Base-by-base conservation (phyloP, 2,888 invertebrate genomes). In the Pterostichus niger region DNA sequence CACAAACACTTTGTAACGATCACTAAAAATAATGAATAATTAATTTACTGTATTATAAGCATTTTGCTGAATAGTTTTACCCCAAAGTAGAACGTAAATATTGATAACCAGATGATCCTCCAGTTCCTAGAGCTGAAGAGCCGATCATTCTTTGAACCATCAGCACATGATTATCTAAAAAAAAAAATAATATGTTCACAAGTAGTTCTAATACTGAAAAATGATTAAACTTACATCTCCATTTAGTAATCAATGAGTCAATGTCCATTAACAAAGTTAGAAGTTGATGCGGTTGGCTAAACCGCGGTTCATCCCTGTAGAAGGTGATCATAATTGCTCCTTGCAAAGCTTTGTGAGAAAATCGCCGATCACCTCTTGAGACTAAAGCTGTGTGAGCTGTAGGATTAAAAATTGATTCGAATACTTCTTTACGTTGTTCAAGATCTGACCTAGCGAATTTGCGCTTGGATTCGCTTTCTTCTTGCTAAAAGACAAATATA, bases 61-160 rank as follows among this genome's bases (percentile, higher is more conserved):
- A 71, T 68, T 17, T 64, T 24, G 5, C 33, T 6, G 31, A 40
- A 40, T 68, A 7, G 1, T 15, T 71, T 85, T 91, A 98, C 98
- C 98, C 98, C 85, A 99, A 93, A 0, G 99, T 99, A 4, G 98
- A 98, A 79, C 99, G 93, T 6, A 99, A 93, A 89, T 99, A 99
- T 88, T 99, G 98, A 91, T 99, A 99, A 0, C 99, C 99, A 0
- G 98, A 98, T 6, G 99, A 99, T 3, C 99, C 99, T 13, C 99
- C 99, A 0, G 99, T 99, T 17, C 99, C 99, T 7, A 97, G 91
- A 88, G 96, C 97, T 88, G 98, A 97, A 0, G 97, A 97, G 0
- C 99, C 99, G 86, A 99, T 97, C 99, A 99, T 99, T 86, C 99
- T 93, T 90, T 99, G 99, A 31, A 99, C 99, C 96, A 99, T 96